Percentiles rank a stretch among this genome's conserved stretches.
phyloP scores from a whole-genome alignment of 1,140 invertebrate species.

The Bombus superbus region DNA sequence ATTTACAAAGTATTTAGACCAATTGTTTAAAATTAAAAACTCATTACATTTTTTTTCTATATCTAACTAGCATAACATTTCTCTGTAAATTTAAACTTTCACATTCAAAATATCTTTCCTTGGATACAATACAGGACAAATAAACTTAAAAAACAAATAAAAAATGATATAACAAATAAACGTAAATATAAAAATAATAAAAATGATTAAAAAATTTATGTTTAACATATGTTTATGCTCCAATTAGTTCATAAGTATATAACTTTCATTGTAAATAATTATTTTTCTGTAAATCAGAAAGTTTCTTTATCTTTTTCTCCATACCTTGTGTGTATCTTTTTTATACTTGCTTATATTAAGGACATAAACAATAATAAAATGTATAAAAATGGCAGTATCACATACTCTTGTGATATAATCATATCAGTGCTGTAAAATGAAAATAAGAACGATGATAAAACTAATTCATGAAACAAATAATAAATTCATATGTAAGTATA shows the following conservation, averaged over 20 bases:
- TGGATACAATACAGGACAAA: neutral
- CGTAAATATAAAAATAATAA: slow-evolving; percentile 19
- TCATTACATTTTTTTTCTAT: neutral
- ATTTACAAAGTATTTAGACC: slow-evolving; percentile 1
- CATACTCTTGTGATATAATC: slow-evolving; percentile 46
- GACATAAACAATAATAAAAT: slow-evolving; percentile 38
- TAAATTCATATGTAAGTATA: slow-evolving; percentile 39
- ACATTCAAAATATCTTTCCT: neutral
- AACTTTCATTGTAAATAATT: neutral
- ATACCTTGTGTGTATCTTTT: slow-evolving; percentile 75
- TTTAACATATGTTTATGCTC: slow-evolving; percentile 35
- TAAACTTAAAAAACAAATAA: neutral
- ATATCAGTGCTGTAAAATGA: slow-evolving; percentile 68
- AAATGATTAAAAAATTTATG: neutral
- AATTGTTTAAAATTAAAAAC: slow-evolving; percentile 9
- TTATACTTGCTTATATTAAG: slow-evolving; percentile 25
- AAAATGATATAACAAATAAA: slow-evolving; percentile 6
- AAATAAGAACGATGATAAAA: slow-evolving; percentile 48
- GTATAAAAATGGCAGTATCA: slow-evolving; percentile 30
- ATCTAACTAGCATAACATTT: slow-evolving; percentile 9
- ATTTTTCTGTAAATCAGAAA: neutral
- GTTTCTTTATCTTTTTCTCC: slow-evolving; percentile 65
- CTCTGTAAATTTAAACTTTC: neutral
- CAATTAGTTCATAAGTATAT: slow-evolving; percentile 5
- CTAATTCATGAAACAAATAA: slow-evolving; percentile 16